These are phyloP conservation scores for Isurus oxyrinchus DNA, from an alignment of 2,113 vertebrate genomes.

Conservation along the genomic window DNA sequence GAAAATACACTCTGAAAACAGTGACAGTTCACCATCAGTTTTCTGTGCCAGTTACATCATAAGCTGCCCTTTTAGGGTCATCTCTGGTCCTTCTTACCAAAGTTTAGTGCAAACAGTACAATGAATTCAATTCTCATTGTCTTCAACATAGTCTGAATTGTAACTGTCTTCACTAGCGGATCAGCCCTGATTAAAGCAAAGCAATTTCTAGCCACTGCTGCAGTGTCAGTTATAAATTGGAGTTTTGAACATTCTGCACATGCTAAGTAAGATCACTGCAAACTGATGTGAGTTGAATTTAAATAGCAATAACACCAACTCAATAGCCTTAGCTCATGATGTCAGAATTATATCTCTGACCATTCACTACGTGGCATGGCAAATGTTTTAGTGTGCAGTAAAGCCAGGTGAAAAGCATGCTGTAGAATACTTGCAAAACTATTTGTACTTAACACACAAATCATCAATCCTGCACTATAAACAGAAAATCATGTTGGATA, in stretches of 20 bases:
- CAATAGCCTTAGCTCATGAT: not conserved
- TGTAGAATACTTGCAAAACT: not conserved
- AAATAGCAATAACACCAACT: not conserved
- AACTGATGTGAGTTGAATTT: conserved; percentile 23
- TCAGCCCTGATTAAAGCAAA: not conserved
- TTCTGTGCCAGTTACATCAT: not conserved
- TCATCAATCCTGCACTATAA: not conserved
- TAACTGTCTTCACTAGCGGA: not conserved
- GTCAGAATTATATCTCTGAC: conserved; percentile 3
- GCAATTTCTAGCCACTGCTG: not conserved
- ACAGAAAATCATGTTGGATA: not conserved
- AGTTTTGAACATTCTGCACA: not conserved
- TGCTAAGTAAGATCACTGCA: conserved; percentile 9
- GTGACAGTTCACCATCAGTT: not conserved
- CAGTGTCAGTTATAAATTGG: conserved; percentile 22
- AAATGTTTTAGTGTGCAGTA: not conserved
- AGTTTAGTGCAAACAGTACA: not conserved
- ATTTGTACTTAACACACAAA: not conserved
- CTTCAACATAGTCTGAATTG: not conserved
- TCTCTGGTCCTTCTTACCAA: not conserved
- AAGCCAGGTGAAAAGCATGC: not conserved
- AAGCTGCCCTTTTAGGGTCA: not conserved
- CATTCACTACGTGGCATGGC: not conserved
- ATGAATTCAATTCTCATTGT: not conserved
- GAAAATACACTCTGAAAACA: not conserved